Evolutionary conservation across 2,113 vertebrate species (phyloP), one percentile per base, ranked within the genome.

Genomic region (Tragelaphus buxtoni): DNA sequence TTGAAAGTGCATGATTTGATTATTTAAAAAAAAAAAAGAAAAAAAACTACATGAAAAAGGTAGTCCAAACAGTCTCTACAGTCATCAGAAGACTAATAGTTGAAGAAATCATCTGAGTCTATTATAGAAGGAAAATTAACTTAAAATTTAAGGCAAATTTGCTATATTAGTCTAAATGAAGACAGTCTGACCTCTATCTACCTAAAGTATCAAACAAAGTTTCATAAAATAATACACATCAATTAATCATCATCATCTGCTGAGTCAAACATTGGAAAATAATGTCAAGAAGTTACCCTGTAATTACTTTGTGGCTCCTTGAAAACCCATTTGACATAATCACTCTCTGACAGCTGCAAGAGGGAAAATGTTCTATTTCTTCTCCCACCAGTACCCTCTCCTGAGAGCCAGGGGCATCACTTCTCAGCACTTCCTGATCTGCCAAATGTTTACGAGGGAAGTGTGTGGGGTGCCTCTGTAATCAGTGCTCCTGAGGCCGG

Each of bases 281-380:
- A 98, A 97, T 96, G 96, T 98, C 96, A 97, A 98, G 96, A 97
- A 98, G 97, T 97, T 95, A 98, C 91, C 98, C 97, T 97, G 95
- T 94, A 97, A 98, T 98, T 97, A 98, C 96, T 97, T n/a, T 88
- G 95, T 95, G 97, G 94, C 97, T 98, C 96, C 97, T 98, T 98
- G 96, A 98, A 97, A 98, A 94, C 91, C 94, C 97, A 97, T 98
- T 97, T 97, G 97, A 96, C 96, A 97, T 98, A 98, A 98, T 97
- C 97, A 97, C 94, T 96, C 92, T 86, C 93, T 97, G 97, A 94
- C 97, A 98, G 97, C 97, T 98, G 96, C 95, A 92, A 96, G 95
- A 94, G 96, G 77, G 92, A 97, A 93, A 95, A 95, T 93, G 95
- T 93, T 97, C 96, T 61, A 30, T 95, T 89, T 97, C 97, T 98